These are phyloP conservation scores for Montipora capricornis DNA, from an alignment of 64 coral and sea anemone genomes.

Conservation along the genomic window DNA sequence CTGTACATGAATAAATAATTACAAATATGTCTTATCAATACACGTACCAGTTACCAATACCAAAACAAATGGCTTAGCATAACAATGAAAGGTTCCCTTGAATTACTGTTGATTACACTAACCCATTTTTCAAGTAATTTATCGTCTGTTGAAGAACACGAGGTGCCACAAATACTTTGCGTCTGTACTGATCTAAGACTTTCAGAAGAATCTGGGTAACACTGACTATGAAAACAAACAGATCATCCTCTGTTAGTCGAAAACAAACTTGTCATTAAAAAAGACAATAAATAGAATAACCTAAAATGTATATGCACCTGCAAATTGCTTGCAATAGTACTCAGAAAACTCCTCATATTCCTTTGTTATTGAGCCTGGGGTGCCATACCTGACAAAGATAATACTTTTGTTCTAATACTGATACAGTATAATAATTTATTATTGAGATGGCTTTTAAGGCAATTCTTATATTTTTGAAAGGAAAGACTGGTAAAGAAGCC, in stretches of 20 bases:
- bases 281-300: neutral
- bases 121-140: constrained; percentile 96
- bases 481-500: too few relatives aligned
- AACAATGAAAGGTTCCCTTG: too few relatives aligned
- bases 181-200: constrained; percentile 88
- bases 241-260: neutral
- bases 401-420: neutral
- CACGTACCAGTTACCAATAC: too few relatives aligned
- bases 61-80: too few relatives aligned
- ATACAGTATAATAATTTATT: neutral
- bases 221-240: constrained; percentile 52
- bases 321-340: constrained; percentile 92
- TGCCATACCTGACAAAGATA: constrained; percentile 78
- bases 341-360: constrained; percentile 92
- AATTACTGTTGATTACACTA: constrained; percentile 1
- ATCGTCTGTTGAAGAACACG: constrained; percentile 84
- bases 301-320: constrained; percentile 48
- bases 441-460: too few relatives aligned
- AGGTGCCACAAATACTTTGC: constrained; percentile 80
- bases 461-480: too few relatives aligned
- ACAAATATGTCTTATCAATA: too few relatives aligned
- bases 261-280: neutral
- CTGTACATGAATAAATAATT: too few relatives aligned
- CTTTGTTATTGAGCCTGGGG: constrained; percentile 85
- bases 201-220: constrained; percentile 84